Evolutionary conservation across 2,797 vertebrate species (phyloP).

Genomic region (Tokudaia tokunoshimensis): DNA sequence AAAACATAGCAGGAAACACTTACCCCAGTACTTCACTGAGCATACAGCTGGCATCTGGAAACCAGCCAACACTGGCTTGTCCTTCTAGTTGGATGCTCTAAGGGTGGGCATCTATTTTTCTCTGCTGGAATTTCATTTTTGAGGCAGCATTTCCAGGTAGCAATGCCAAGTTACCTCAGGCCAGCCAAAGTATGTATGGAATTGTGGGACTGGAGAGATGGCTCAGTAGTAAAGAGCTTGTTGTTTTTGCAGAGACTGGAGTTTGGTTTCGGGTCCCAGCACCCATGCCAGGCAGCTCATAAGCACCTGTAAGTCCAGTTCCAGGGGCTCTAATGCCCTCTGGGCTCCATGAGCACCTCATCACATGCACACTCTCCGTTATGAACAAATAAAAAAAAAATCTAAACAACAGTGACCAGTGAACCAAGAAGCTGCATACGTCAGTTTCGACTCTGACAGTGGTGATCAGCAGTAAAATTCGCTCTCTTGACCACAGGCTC

Average conservation of each 20-base stretch:
- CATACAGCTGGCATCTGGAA: not conserved
- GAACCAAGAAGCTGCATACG: too few relatives aligned
- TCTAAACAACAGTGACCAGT: not conserved
- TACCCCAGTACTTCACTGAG: not conserved
- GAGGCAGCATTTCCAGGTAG: constrained; percentile 4
- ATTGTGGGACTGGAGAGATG: not conserved
- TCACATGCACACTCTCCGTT: not conserved
- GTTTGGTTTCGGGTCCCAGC: not conserved
- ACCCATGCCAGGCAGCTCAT: not conserved
- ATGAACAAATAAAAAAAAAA: not conserved
- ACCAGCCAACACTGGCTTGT: too few relatives aligned
- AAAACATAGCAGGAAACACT: not conserved
- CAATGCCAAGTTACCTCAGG: not conserved
- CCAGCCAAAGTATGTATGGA: not conserved
- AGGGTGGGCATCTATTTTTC: not conserved
- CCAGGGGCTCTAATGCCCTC: not conserved
- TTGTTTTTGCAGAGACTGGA: not conserved
- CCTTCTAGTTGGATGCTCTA: not conserved
- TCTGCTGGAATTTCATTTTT: not conserved
- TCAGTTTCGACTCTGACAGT: not conserved
- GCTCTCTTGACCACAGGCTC: not conserved
- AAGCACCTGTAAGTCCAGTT: not conserved
- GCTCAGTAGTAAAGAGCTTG: not conserved
- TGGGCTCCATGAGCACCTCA: not conserved
- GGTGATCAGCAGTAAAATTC: accelerated